Evolutionary conservation across 2,113 vertebrate species (phyloP).

Genomic region (Corvus hawaiiensis): DNA sequence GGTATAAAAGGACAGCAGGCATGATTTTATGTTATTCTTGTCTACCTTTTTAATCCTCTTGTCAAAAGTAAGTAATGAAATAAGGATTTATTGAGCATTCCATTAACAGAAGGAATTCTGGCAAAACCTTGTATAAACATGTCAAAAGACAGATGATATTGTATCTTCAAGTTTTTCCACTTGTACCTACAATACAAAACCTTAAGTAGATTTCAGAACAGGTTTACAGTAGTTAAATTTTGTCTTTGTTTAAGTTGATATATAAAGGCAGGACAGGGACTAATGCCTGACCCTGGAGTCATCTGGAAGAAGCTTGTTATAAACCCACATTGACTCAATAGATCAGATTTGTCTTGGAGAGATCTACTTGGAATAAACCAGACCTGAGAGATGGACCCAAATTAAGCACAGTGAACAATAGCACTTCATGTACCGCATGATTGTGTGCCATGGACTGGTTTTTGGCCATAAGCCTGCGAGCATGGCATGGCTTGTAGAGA

Average conservation of each 20-base stretch:
- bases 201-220: neutral
- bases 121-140: neutral
- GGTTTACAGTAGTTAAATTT: neutral
- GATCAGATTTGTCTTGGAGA: neutral
- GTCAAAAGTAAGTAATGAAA: neutral
- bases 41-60: neutral
- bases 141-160: neutral
- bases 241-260: neutral
- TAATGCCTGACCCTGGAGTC: neutral
- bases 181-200: neutral
- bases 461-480: neutral
- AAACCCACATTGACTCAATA: neutral
- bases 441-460: neutral
- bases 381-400: neutral
- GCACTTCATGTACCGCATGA: neutral
- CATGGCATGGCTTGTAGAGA: neutral
- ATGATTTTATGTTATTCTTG: neutral
- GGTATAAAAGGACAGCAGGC: neutral
- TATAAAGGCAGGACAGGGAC: neutral
- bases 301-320: neutral
- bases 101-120: neutral
- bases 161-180: neutral
- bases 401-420: neutral
- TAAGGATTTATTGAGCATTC: neutral
- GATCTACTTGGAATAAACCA: neutral